Percentiles rank a stretch among this genome's conserved stretches.
These are phyloP conservation scores for Diceros bicornis DNA, from an alignment of 2,797 vertebrate genomes.

Conservation along the genomic window DNA sequence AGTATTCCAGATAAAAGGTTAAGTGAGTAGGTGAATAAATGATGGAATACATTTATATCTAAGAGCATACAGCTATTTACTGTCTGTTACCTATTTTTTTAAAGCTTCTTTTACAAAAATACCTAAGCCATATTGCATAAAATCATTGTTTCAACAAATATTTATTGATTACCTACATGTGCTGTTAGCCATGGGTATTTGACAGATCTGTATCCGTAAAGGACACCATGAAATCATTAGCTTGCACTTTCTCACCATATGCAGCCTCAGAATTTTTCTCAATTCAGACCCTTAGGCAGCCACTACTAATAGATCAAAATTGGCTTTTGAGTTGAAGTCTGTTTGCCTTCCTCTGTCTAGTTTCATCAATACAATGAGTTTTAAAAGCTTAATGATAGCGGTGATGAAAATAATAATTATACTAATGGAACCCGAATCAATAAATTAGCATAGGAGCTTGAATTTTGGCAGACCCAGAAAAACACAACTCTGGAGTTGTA, in stretches of 20 bases:
- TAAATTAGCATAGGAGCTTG: background rate
- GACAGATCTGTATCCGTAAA: background rate
- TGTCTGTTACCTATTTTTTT: background rate
- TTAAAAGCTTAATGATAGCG: slow-evolving; percentile 38
- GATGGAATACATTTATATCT: background rate
- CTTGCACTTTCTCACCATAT: background rate
- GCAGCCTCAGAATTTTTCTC: background rate
- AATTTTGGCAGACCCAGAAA: background rate
- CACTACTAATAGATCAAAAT: background rate
- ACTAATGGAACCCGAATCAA: background rate
- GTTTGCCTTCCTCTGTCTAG: background rate
- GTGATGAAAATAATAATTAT: slow-evolving; percentile 44
- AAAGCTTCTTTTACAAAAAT: slow-evolving; percentile 21
- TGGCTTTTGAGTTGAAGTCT: slow-evolving; percentile 17
- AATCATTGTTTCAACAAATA: slow-evolving; percentile 29
- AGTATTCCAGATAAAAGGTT: background rate
- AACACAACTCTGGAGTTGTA: background rate
- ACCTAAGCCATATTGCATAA: background rate
- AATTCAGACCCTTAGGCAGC: background rate
- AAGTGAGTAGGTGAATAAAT: background rate
- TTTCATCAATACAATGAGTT: slow-evolving; percentile 32
- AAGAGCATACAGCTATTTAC: background rate
- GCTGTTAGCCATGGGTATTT: background rate
- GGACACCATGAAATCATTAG: background rate
- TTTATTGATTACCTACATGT: background rate